Base-by-base conservation (phyloP, 1,140 invertebrate species). In the Oryzaephilus surinamensis region DNA sequence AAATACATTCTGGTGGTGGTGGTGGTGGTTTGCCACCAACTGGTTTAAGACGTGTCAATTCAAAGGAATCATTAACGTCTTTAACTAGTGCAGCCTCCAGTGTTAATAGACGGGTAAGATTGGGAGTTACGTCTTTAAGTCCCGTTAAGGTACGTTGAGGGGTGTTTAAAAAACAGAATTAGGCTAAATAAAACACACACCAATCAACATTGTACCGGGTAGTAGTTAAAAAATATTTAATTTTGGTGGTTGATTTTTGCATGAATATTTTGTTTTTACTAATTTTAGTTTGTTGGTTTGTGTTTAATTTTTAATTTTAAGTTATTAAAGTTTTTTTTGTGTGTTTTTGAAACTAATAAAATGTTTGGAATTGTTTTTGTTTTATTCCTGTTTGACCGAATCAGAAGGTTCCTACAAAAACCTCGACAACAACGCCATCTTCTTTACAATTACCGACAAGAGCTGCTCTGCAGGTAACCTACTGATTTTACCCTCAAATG, bases 61-160 rank as follows among this genome's bases (percentile, higher is more conserved):
- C 91, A 0, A 76, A 83, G 40, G 90, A 91, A 54, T 89, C 90
- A 35, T 71, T 93, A 38, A 79, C 79, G 4, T 89, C 87, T 1
- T 74, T 80, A 41, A 76, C 75, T 34, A 84, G 84, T 51, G 75
- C 83, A 45, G 76, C 53, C 6, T 54, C 52, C 14, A 43, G 38
- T 23, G 42, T 38, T 12, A 39, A 35, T 17, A 43, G 55, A 52
- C 62, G 76, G 70, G 74, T 79, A 73, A 79, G 79, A 62, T 71
- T 84, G 45, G 81, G 80, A 43, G 73, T 84, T 51, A 79, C 72
- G 43, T 77, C 79, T 45, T 68, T 81, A 57, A 51, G 66, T 40
- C 61, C 73, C 53, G n/a, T n/a, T n/a, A 75, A 79, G 79, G 79
- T 80, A 79, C 76, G 76, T 71, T 52, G 43, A 34, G 46, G 49